phyloP scores from a whole-genome alignment of 2,888 invertebrate genomes.

The Caenorhabditis wallacei region DNA sequence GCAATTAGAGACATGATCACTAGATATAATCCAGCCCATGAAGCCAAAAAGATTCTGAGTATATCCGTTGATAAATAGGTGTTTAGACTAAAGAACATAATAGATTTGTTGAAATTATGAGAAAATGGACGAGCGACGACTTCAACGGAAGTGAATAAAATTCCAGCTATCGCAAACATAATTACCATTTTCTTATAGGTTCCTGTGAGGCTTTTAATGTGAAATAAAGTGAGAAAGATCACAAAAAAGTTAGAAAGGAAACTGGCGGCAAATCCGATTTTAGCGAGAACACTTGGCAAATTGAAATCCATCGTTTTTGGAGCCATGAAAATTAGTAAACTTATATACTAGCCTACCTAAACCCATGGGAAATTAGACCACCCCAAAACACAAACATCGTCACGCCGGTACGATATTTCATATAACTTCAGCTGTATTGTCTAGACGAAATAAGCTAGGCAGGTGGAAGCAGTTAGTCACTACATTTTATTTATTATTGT shows the following conservation, averaged over 20 bases:
- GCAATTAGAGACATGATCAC: neutral
- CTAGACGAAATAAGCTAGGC: too few relatives aligned
- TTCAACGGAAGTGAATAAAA: constrained; percentile 1
- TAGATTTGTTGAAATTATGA: constrained; percentile 24
- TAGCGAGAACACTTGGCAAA: neutral
- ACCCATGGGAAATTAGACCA: neutral
- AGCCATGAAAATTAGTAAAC: neutral
- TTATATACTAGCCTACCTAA: too few relatives aligned
- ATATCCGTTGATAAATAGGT: neutral
- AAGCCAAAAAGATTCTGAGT: neutral
- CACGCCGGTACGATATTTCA: too few relatives aligned
- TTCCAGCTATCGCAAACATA: neutral
- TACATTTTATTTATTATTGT: too few relatives aligned
- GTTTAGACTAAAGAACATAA: constrained; percentile 20
- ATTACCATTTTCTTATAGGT: constrained; percentile 21
- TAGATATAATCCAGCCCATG: neutral
- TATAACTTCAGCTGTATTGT: too few relatives aligned
- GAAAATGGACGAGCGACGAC: neutral
- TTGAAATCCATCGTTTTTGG: neutral
- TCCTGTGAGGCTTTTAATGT: neutral
- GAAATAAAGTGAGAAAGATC: neutral
- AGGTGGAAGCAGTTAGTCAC: too few relatives aligned
- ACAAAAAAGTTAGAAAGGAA: neutral
- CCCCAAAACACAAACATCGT: too few relatives aligned
- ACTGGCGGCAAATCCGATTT: neutral